Conservation (phyloP, 92 coral and sea anemone species). For the Siderastrea radians region DNA sequence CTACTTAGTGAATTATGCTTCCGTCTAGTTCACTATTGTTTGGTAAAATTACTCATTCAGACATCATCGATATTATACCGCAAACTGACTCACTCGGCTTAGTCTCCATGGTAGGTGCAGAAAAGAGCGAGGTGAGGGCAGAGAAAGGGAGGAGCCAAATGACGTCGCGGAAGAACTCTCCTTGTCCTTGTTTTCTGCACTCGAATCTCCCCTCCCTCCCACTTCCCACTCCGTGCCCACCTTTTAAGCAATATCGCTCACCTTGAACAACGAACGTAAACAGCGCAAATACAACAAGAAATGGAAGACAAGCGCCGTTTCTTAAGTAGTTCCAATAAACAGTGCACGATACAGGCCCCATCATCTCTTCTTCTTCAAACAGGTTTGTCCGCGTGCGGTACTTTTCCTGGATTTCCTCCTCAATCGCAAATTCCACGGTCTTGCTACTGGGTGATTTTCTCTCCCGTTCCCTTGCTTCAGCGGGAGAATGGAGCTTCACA, state of each 20-base stretch:
- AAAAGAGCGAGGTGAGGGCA: no score
- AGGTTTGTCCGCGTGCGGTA: slow-evolving; percentile 45
- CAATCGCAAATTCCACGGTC: slow-evolving; percentile 57
- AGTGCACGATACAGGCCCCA: slow-evolving; percentile 61
- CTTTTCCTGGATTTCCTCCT: slow-evolving; percentile 42
- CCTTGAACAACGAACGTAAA: slow-evolving; percentile 81
- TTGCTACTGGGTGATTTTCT: slow-evolving; percentile 34
- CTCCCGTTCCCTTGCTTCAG: slow-evolving; percentile 35
- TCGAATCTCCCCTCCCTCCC: no score
- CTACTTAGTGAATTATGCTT: no score
- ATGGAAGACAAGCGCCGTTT: slow-evolving; percentile 75
- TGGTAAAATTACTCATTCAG: no score
- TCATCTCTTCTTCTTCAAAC: slow-evolving; percentile 73
- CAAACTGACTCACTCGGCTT: no score
- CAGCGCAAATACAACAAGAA: slow-evolving; percentile 58
- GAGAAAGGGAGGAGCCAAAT: no score
- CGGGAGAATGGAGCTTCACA: slow-evolving; percentile 75
- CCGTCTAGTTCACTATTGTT: no score
- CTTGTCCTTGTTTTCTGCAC: no score
- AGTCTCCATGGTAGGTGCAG: no score
- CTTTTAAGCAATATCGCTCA: not conserved
- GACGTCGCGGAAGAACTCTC: no score
- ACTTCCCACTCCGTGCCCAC: no score
- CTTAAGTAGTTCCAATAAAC: slow-evolving; percentile 84
- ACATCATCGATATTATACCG: no score